A percentile compares a stretch with the other conserved stretches of the same genome.
These are phyloP conservation scores for Noctua janthina DNA, from an alignment of 2,888 invertebrate species.

Conservation along the genomic window DNA sequence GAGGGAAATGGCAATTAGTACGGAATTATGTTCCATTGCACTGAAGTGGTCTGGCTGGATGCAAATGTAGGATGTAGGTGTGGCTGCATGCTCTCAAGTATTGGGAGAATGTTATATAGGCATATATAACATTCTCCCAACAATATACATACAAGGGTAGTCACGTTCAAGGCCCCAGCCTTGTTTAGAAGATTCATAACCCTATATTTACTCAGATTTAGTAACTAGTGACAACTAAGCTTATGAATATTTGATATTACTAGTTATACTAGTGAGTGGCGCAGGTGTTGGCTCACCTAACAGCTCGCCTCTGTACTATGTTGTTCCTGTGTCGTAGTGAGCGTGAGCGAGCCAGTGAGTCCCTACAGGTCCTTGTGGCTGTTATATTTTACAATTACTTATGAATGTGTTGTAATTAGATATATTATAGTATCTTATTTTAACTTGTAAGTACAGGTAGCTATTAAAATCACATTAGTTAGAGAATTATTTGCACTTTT, in stretches of 20 bases:
- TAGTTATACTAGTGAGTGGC: conserved; percentile 45
- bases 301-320: conserved; percentile 5
- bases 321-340: conserved; percentile 19
- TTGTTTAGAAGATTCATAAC: conserved; percentile 42
- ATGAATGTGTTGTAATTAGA: conserved; percentile 58
- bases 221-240: conserved; percentile 65
- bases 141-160: neutral
- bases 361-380: neutral
- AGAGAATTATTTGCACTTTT: conserved; percentile 86
- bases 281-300: neutral
- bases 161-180: conserved; percentile 22
- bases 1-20: neutral
- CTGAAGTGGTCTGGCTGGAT: neutral
- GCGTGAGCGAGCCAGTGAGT: neutral
- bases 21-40: neutral
- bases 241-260: conserved; percentile 78
- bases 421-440: conserved; percentile 44
- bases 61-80: neutral
- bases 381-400: conserved; percentile 38
- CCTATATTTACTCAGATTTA: conserved; percentile 45
- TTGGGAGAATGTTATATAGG: neutral
- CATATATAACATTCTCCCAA: too few species aligned
- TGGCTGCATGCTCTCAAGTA: neutral
- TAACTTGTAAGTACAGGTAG: conserved; percentile 59
- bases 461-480: conserved; percentile 61